Percentiles rank a stretch among this genome's conserved stretches.
phyloP scores from a whole-genome alignment of 1,140 invertebrate species.

The Achroia grisella region DNA sequence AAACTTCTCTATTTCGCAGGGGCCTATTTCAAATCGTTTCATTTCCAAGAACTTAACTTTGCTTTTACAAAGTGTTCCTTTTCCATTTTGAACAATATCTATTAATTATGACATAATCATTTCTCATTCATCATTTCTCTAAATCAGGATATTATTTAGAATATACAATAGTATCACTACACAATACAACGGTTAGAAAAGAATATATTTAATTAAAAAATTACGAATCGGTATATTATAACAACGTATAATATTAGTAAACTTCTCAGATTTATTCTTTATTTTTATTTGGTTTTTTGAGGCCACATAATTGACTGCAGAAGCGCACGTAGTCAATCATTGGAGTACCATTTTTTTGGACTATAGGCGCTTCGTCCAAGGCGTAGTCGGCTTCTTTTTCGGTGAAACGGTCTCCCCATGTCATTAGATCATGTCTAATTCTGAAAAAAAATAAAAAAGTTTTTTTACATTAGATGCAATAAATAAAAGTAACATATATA shows the following conservation, averaged over 20 bases:
- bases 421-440: slow-evolving; percentile 76
- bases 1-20: slow-evolving; percentile 13
- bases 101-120: too few species aligned
- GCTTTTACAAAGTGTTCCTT: slow-evolving; percentile 4
- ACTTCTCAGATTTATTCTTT: too few species aligned
- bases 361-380: slow-evolving; percentile 76
- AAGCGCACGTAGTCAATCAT: slow-evolving; percentile 78
- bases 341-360: slow-evolving; percentile 63
- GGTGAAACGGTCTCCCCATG: slow-evolving; percentile 76
- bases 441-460: slow-evolving; percentile 38
- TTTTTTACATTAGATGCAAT: too few species aligned
- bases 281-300: slow-evolving; percentile 66
- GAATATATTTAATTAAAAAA: too few species aligned
- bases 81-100: too few species aligned
- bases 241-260: too few species aligned
- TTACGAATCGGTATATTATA: too few species aligned
- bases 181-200: too few species aligned
- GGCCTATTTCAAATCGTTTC: slow-evolving; percentile 10
- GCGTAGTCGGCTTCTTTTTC: slow-evolving; percentile 75
- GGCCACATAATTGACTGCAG: slow-evolving; percentile 75
- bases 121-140: too few species aligned
- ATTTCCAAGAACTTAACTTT: slow-evolving; percentile 11
- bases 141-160: too few species aligned
- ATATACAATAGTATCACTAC: too few species aligned
- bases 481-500: too few species aligned